Evolutionary conservation across 2,797 vertebrate genomes (phyloP).

Genomic region (Tympanoctomys barrerae): DNA sequence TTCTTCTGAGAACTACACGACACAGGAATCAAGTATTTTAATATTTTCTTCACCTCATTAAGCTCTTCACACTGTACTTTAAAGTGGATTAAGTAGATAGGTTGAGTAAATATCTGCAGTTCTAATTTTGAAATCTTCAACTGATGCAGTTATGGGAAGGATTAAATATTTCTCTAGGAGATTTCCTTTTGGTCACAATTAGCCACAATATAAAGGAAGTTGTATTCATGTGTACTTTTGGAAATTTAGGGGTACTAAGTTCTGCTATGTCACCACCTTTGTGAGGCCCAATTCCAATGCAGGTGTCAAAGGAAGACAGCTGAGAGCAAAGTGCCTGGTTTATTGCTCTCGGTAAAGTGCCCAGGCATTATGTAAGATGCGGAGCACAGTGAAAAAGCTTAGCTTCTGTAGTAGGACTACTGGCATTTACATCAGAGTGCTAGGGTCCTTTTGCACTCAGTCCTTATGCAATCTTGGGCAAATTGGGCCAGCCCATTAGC

Average conservation of each 20-base stretch:
- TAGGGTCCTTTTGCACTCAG: background rate
- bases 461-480: background rate
- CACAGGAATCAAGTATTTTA: background rate
- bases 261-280: background rate
- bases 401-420: background rate
- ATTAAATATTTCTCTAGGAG: background rate
- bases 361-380: background rate
- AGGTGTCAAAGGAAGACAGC: constrained; percentile 9
- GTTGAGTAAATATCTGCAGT: constrained; percentile 39
- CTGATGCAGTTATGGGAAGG: background rate
- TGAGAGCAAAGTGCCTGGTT: background rate
- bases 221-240: background rate
- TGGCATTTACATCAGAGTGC: background rate
- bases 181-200: constrained; percentile 32
- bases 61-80: constrained; percentile 19
- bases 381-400: background rate
- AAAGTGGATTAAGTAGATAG: background rate
- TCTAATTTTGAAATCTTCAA: constrained; percentile 50
- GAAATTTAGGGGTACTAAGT: background rate
- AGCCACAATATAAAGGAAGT: background rate
- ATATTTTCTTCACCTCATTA: constrained; percentile 21
- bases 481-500: background rate
- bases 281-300: background rate
- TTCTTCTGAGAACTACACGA: background rate
- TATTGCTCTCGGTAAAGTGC: background rate